These are phyloP conservation scores for Drosophila neotestacea DNA, from an alignment of 2,888 invertebrate species.

Conservation along the genomic window DNA sequence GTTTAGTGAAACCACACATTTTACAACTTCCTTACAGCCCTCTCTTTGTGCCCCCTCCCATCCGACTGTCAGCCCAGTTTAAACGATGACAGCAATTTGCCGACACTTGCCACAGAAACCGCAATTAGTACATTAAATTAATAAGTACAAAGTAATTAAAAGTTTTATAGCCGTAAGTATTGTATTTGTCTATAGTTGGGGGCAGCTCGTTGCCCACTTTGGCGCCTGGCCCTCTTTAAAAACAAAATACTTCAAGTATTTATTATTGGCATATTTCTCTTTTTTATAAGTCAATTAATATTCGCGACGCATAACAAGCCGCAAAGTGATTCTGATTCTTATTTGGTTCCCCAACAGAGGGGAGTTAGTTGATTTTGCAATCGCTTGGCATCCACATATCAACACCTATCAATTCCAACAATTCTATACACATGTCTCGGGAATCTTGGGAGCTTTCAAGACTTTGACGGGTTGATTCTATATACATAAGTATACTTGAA, in stretches of 20 bases:
- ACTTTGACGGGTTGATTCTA: slow-evolving; percentile 1
- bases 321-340: slow-evolving; percentile 60
- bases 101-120: slow-evolving; percentile 59
- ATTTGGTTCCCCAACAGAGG: slow-evolving; percentile 40
- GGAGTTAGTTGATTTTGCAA: slow-evolving; percentile 55
- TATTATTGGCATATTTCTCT: slow-evolving; percentile 74
- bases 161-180: slow-evolving; percentile 31
- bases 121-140: slow-evolving; percentile 77
- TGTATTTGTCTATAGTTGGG: slow-evolving; percentile 44
- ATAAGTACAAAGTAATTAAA: slow-evolving; percentile 70
- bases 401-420: slow-evolving; percentile 62
- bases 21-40: slow-evolving; percentile 46
- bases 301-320: slow-evolving; percentile 48
- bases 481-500: slow-evolving; percentile 21
- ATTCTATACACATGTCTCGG: slow-evolving; percentile 12
- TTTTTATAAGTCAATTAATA: slow-evolving; percentile 75
- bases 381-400: slow-evolving; percentile 69
- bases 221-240: slow-evolving; percentile 21
- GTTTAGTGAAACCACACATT: slow-evolving; percentile 17
- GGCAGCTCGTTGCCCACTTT: slow-evolving; percentile 28
- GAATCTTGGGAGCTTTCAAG: slow-evolving; percentile 3
- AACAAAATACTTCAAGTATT: slow-evolving; percentile 49
- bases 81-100: slow-evolving; percentile 49
- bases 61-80: slow-evolving; percentile 46
- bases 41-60: not conserved